Percentiles rank a stretch among this genome's conserved stretches.
Evolutionary conservation across 2,113 vertebrate genomes (phyloP).

Genomic region (Menura novaehollandiae): DNA sequence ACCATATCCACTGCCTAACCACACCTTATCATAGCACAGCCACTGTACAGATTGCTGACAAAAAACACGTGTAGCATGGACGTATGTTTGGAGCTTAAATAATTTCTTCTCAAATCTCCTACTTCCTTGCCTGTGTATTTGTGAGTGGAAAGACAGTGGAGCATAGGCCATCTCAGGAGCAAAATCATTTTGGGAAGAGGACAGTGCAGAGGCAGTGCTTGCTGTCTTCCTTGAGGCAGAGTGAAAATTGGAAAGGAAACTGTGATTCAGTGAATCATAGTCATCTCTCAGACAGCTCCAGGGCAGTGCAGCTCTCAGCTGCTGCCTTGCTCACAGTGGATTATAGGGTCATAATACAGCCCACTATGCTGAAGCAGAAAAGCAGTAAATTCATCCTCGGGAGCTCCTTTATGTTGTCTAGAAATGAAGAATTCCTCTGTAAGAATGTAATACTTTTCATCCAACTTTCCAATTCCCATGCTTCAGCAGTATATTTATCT

Average conservation of each 20-base stretch:
- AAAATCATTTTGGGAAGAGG: not conserved
- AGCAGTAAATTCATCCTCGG: not conserved
- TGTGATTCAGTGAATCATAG: not conserved
- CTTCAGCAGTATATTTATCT: conserved; percentile 17
- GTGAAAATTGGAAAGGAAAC: not conserved
- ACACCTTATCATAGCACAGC: not conserved
- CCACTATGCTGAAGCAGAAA: not conserved
- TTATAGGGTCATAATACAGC: not conserved
- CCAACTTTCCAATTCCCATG: not conserved
- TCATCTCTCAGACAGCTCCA: not conserved
- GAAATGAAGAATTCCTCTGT: conserved; percentile 18
- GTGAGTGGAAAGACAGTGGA: not conserved
- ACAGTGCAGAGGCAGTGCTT: not conserved
- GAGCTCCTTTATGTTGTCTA: conserved; percentile 6
- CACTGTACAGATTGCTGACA: not conserved
- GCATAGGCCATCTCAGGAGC: not conserved
- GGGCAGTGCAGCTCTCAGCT: not conserved
- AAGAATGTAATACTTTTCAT: conserved; percentile 4
- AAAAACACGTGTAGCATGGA: accelerated
- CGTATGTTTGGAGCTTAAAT: not conserved
- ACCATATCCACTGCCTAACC: not conserved
- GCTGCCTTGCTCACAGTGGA: not conserved
- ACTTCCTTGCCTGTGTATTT: not conserved
- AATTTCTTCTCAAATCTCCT: not conserved
- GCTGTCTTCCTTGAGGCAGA: not conserved